Percentiles rank a stretch among this genome's conserved stretches.
Evolutionary conservation across 2,888 invertebrate genomes (phyloP).

Genomic region (Xanthorhoe spadicearia): DNA sequence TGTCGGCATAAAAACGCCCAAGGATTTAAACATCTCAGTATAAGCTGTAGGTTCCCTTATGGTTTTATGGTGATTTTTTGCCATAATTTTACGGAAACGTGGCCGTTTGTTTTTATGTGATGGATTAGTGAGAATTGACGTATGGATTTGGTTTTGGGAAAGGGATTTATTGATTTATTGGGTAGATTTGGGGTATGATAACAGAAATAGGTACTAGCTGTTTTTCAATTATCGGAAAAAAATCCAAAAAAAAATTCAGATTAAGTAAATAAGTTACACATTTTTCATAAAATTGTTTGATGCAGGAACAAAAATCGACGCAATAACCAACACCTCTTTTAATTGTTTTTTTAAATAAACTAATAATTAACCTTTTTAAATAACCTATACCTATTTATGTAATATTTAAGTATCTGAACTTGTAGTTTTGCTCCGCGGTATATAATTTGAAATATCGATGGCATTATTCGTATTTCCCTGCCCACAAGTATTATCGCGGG

Average conservation of each 20-base stretch:
- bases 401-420: not conserved
- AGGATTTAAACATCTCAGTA: constrained; percentile 49
- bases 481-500: constrained; percentile 34
- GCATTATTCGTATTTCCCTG: constrained; percentile 33
- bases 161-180: constrained; percentile 31
- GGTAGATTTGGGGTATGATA: constrained; percentile 1
- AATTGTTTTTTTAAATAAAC: too few species aligned
- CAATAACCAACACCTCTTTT: too few species aligned
- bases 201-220: too few species aligned
- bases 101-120: constrained; percentile 68
- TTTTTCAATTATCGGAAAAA: too few species aligned
- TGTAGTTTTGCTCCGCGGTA: not conserved
- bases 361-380: too few species aligned
- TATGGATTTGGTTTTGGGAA: constrained; percentile 37
- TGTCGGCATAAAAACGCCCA: constrained; percentile 64
- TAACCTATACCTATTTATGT: not conserved
- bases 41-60: constrained; percentile 44
- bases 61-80: constrained; percentile 59
- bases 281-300: too few species aligned
- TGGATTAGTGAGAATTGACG: constrained; percentile 51
- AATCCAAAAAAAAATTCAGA: too few species aligned
- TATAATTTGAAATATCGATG: constrained; percentile 37
- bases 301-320: too few species aligned
- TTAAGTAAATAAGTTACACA: too few species aligned
- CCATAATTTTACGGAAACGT: constrained; percentile 43